phyloP scores from a whole-genome alignment of 2,113 vertebrate species.

The Copsychus sechellarum region DNA sequence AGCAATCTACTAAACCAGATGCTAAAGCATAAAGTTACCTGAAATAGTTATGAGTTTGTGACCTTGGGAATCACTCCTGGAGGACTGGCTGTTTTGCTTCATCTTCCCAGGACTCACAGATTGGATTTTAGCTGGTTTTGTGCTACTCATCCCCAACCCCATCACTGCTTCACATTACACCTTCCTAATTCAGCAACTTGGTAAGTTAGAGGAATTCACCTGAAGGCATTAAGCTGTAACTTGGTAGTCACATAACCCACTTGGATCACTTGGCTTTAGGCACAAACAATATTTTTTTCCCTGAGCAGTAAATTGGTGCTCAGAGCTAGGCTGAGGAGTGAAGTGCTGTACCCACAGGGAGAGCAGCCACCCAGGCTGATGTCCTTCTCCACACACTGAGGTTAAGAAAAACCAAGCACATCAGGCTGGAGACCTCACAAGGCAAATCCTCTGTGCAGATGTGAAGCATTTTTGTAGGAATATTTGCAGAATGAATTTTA shows the following conservation, averaged over 20 bases:
- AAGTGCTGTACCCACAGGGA: background rate
- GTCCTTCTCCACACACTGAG: background rate
- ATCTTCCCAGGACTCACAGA: background rate
- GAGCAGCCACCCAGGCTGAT: slow-evolving; percentile 35
- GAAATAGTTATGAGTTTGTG: background rate
- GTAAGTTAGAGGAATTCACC: background rate
- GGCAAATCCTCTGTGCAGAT: background rate
- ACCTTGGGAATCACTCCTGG: slow-evolving; percentile 1
- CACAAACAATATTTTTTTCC: background rate
- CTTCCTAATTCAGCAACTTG: background rate
- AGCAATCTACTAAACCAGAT: background rate
- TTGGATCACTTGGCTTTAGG: slow-evolving; percentile 2
- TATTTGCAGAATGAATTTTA: background rate
- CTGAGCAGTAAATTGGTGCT: slow-evolving; percentile 40
- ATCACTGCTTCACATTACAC: background rate
- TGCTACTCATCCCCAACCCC: background rate
- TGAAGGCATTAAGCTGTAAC: background rate
- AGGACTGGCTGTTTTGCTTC: background rate
- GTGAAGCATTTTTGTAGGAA: background rate
- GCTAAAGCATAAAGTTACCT: slow-evolving; percentile 1
- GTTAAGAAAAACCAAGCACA: background rate
- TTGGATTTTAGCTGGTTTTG: background rate
- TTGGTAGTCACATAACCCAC: background rate
- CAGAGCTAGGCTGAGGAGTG: background rate
- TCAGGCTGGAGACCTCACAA: background rate